Conservation (phyloP, 2,888 invertebrate genomes). For the Notodonta ziczac region DNA sequence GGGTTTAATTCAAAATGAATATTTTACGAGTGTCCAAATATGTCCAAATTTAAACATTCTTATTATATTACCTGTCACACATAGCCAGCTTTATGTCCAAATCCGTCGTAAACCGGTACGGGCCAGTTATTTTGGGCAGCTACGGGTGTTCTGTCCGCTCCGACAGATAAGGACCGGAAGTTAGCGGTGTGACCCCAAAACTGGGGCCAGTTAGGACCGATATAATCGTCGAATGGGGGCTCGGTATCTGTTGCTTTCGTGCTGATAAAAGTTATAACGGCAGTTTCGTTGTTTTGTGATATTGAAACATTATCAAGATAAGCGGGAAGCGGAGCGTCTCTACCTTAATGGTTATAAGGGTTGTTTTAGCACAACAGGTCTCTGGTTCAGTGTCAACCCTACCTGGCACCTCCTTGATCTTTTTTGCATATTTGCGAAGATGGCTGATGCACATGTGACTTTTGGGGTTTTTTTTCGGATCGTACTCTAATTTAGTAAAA, state of each 20-base stretch:
- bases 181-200: constrained; percentile 12
- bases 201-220: background rate
- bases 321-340: background rate
- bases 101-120: constrained; percentile 21
- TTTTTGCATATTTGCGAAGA: no score
- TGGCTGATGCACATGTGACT: no score
- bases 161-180: constrained; percentile 32
- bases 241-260: constrained; percentile 17
- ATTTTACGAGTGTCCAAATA: no score
- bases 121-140: constrained; percentile 21
- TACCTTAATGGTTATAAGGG: no score
- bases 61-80: background rate
- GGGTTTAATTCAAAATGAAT: no score
- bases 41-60: no score
- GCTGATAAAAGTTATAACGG: constrained; percentile 13
- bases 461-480: no score
- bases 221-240: constrained; percentile 1
- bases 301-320: background rate
- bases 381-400: no score
- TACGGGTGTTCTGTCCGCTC: constrained; percentile 32
- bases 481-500: no score
- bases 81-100: background rate
- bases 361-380: no score
- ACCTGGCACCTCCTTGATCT: no score
- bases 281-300: constrained; percentile 4